A percentile compares a stretch with the other conserved stretches of the same genome.
phyloP scores from a whole-genome alignment of 2,888 invertebrate species.

The Diarsia rubi region DNA sequence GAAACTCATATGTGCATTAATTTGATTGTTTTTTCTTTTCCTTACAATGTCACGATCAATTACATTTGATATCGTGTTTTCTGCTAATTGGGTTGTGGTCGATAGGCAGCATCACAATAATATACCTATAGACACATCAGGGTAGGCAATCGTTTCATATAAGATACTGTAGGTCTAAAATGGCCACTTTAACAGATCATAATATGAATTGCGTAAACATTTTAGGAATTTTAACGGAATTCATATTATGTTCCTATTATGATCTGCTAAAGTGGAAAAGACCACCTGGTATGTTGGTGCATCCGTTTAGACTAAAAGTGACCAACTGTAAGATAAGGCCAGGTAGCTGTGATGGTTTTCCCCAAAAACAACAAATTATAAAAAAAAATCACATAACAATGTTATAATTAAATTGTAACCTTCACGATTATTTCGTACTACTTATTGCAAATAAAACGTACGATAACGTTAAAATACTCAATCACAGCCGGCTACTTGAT shows the following conservation, averaged over 20 bases:
- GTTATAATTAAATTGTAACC: not conserved
- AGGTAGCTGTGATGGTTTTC: not conserved
- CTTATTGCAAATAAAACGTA: not conserved
- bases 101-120: not conserved
- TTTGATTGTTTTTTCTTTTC: not conserved
- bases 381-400: not conserved
- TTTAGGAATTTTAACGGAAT: no score
- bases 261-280: no score
- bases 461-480: constrained; percentile 10
- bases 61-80: not conserved
- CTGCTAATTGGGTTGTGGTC: not conserved
- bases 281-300: not conserved
- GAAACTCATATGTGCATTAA: not conserved
- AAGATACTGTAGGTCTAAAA: no score
- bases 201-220: no score
- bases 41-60: not conserved
- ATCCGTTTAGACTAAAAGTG: not conserved
- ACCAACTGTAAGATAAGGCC: not conserved
- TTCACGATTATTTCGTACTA: not conserved
- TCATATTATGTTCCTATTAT: no score
- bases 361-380: no score
- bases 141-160: no score
- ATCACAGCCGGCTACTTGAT: constrained; percentile 14
- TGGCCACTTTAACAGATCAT: no score
- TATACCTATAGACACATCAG: no score